These are phyloP conservation scores for Pygmarrhopalites habei DNA, from an alignment of 1,140 invertebrate genomes.

Conservation along the genomic window DNA sequence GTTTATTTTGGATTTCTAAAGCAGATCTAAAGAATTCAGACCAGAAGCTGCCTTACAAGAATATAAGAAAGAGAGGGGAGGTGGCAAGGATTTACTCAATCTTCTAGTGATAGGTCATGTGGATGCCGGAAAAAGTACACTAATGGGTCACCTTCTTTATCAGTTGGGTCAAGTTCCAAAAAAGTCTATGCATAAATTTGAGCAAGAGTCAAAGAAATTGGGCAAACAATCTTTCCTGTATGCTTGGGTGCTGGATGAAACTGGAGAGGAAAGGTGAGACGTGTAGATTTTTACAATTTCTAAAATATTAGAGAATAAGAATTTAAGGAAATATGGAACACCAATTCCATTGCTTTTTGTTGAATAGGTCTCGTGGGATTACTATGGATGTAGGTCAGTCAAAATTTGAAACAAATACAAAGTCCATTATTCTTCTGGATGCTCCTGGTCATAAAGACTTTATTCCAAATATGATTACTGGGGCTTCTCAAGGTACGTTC, in stretches of 20 bases:
- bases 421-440: constrained; percentile 80
- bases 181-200: constrained; percentile 91
- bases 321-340: background rate
- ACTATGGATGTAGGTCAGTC: constrained; percentile 96
- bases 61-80: constrained; percentile 65
- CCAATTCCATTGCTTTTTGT: too few species aligned
- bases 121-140: constrained; percentile 96
- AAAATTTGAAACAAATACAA: constrained; percentile 84
- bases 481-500: constrained; percentile 89
- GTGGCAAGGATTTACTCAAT: constrained; percentile 75
- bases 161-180: constrained; percentile 83
- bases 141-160: constrained; percentile 91
- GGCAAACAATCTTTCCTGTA: constrained; percentile 98
- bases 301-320: too few species aligned
- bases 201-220: constrained; percentile 93
- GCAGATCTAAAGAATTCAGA: constrained; percentile 37
- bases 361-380: constrained; percentile 65
- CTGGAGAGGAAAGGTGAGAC: constrained; percentile 84
- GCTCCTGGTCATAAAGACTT: constrained; percentile 98
- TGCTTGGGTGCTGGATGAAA: constrained; percentile 99
- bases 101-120: constrained; percentile 97
- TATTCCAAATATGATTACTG: constrained; percentile 98
- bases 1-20: background rate
- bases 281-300: constrained; percentile 5
- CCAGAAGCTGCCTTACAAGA: constrained; percentile 46